Percentiles rank a stretch among this genome's conserved stretches.
phyloP scores from a whole-genome alignment of 2,888 invertebrate genomes.

The Marronus borbonicus region DNA sequence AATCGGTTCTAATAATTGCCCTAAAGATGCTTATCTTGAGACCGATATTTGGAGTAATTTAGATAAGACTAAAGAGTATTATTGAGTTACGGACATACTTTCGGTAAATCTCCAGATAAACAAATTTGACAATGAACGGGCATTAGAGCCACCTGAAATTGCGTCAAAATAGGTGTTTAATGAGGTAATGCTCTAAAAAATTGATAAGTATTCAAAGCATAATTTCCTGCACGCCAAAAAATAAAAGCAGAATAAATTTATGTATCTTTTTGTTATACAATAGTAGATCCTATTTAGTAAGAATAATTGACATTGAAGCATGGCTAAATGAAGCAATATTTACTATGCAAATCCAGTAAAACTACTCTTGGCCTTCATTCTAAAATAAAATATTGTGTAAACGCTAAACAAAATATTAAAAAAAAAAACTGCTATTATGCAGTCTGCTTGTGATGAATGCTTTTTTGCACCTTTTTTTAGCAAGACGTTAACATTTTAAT shows the following conservation, averaged over 20 bases:
- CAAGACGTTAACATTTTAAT: too few species aligned
- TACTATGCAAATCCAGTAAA: background rate
- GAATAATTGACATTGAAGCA: slow-evolving; percentile 33
- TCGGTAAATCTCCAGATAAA: too few species aligned
- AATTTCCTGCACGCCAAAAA: slow-evolving; percentile 10
- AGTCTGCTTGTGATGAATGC: background rate
- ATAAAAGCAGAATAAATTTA: slow-evolving; percentile 21
- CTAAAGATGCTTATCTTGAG: background rate
- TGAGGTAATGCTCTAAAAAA: too few species aligned
- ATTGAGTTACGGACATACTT: too few species aligned
- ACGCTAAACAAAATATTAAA: background rate
- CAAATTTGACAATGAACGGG: too few species aligned
- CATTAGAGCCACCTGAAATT: too few species aligned
- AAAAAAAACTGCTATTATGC: background rate
- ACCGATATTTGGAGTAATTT: background rate
- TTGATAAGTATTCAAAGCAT: too few species aligned
- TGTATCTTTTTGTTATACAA: background rate
- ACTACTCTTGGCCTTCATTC: background rate
- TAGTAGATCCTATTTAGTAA: slow-evolving; percentile 5
- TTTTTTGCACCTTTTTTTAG: too few species aligned
- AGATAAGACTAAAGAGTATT: too few species aligned
- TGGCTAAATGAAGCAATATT: slow-evolving; percentile 17
- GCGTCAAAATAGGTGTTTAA: too few species aligned
- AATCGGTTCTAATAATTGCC: background rate
- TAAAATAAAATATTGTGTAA: background rate